phyloP scores from a whole-genome alignment of 1,140 invertebrate genomes.

The Papilio aristodemus region DNA sequence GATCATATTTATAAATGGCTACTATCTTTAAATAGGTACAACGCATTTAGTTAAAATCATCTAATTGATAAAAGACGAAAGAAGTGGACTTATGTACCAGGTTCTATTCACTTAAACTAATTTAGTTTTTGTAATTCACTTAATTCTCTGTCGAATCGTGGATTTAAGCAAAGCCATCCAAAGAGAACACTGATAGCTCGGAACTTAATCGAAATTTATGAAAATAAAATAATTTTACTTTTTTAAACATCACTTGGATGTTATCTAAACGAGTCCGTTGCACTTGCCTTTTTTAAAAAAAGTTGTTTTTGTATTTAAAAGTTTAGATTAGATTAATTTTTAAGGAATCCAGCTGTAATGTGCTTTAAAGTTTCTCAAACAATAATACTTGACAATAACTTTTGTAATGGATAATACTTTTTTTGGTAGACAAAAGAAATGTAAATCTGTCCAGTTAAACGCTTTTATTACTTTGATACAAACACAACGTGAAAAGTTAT shows the following conservation, averaged over 20 bases:
- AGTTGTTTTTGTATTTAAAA: background rate
- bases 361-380: background rate
- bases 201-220: conserved; percentile 26
- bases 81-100: background rate
- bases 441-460: background rate
- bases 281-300: conserved; percentile 12
- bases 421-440: background rate
- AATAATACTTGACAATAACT: background rate
- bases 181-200: background rate
- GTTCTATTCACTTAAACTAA: conserved; percentile 18
- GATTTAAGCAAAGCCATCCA: conserved; percentile 8
- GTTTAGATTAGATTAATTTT: conserved; percentile 9
- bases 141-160: background rate
- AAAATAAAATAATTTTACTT: conserved; percentile 15
- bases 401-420: background rate
- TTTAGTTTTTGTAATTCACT: conserved; percentile 20
- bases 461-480: background rate
- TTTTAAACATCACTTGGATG: background rate
- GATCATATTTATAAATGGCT: no score
- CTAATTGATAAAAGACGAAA: background rate
- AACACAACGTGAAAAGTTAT: background rate
- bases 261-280: conserved; percentile 20
- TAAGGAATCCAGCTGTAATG: background rate
- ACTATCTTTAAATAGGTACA: no score
- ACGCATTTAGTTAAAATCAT: no score